These are phyloP conservation scores for Crenuchus spilurus DNA, from an alignment of 2,797 vertebrate genomes.

Conservation along the genomic window DNA sequence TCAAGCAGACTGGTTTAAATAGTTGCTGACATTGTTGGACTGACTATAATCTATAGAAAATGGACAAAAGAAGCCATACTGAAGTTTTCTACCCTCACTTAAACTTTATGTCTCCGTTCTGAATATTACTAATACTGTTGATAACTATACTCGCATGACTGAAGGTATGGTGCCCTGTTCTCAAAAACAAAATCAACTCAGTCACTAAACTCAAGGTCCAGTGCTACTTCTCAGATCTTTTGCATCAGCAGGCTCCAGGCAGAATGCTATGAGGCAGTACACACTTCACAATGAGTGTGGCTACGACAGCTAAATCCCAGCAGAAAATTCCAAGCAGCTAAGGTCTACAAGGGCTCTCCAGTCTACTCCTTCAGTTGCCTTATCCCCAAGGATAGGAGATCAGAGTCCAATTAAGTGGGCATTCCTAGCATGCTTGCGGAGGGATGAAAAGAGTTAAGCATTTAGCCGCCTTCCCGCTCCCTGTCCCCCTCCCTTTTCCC, in stretches of 20 bases:
- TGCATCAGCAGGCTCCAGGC: conserved; percentile 10
- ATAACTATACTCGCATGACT: background rate
- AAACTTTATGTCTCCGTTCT: background rate
- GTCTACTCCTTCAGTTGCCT: conserved; percentile 28
- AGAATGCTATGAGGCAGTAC: background rate
- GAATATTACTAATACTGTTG: too few species aligned
- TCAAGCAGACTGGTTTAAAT: too few species aligned
- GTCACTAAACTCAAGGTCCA: background rate
- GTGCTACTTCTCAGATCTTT: conserved; percentile 5
- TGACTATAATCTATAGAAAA: too few species aligned
- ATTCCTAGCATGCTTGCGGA: conserved; percentile 70
- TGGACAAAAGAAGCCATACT: too few species aligned
- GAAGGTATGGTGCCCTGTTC: conserved; percentile 1
- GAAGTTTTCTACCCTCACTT: background rate
- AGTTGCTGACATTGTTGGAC: too few species aligned
- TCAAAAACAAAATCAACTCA: background rate
- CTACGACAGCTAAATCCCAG: conserved; percentile 5
- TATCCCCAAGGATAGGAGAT: conserved; percentile 61
- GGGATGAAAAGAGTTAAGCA: conserved; percentile 61
- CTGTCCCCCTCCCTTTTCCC: conserved; percentile 41
- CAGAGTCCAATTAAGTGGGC: conserved; percentile 69
- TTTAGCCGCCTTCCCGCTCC: conserved; percentile 10
- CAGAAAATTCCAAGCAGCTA: conserved; percentile 6
- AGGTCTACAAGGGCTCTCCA: background rate
- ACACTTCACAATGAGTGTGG: background rate